phyloP scores from a whole-genome alignment of 2,888 invertebrate species.

The Drosophila tripunctata region DNA sequence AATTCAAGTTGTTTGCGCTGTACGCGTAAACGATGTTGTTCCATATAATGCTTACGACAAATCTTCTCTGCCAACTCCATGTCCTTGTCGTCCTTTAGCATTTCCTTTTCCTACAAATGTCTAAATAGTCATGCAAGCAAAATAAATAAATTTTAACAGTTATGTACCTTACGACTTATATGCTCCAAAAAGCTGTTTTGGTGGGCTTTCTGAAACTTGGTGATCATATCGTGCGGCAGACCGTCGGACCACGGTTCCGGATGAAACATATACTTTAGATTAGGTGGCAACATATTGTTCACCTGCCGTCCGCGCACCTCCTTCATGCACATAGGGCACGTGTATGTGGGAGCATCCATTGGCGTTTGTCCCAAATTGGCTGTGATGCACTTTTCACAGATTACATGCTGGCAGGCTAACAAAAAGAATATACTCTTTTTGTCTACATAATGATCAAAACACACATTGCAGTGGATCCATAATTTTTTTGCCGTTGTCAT shows the following conservation, averaged over 20 bases:
- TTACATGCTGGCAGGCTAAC: slow-evolving; percentile 75
- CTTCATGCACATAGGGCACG: slow-evolving; percentile 68
- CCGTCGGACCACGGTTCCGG: slow-evolving; percentile 70
- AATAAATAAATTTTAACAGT: no score
- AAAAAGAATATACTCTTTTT: slow-evolving; percentile 60
- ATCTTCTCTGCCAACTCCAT: slow-evolving; percentile 19
- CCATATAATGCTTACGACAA: slow-evolving; percentile 42
- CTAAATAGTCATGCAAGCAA: no score
- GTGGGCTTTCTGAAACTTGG: slow-evolving; percentile 68
- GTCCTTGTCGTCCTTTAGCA: slow-evolving; percentile 24
- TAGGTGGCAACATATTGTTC: slow-evolving; percentile 68
- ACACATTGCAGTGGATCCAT: slow-evolving; percentile 82
- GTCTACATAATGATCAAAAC: slow-evolving; percentile 60
- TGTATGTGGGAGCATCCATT: slow-evolving; percentile 48
- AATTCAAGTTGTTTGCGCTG: slow-evolving; percentile 44
- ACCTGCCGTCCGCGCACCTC: slow-evolving; percentile 64
- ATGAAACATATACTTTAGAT: slow-evolving; percentile 76
- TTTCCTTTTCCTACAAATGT: slow-evolving; percentile 34
- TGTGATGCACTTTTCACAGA: slow-evolving; percentile 69
- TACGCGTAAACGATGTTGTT: slow-evolving; percentile 28
- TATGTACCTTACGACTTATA: slow-evolving; percentile 54
- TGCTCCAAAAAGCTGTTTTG: slow-evolving; percentile 48
- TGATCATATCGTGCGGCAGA: slow-evolving; percentile 40
- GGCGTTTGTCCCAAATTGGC: slow-evolving; percentile 40
- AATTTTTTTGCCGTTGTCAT: slow-evolving; percentile 27